Base-by-base conservation (phyloP, 2,113 vertebrate species). In the Tautogolabrus adspersus region DNA sequence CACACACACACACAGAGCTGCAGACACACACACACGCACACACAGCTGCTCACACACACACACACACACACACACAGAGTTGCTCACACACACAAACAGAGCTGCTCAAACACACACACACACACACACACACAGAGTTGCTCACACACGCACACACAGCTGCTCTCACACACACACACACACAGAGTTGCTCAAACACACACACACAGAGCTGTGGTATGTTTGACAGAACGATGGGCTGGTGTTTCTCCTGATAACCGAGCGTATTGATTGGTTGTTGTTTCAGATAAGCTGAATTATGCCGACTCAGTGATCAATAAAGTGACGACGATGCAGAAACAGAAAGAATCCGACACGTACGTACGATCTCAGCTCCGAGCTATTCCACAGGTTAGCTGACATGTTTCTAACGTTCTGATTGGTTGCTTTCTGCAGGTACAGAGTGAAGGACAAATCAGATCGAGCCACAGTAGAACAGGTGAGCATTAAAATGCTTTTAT, bases 391-490 rank as follows among this genome's bases (percentile, higher is more conserved):
- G 51, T 72, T 51, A 52, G 34, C 65, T 72, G 59, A 80, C 23
- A 6, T 12, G 21, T 58, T 10, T 56, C 5, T 85, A 7, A 65
- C 3, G 6, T 6, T 82, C 18, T 72, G 42, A 77, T 74, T 83
- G 68, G 75, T 44, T 84, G 9, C 83, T 75, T 22, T 30, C 75
- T 19, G 9, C 90, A 99, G 98, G 95, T 97, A 94, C 89, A 94
- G 98, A 65, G 94, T 99, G 77, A 99, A 98, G 91, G 98, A 99
- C 89, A 99, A 99, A 82, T 96, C 98, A 0, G 98, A 99, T 82
- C 92, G 98, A 91, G 98, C 98, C 71, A 99, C 98, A 0, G 97
- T 99, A 7, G 97, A 99, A 75, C 98, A 99, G 94, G 97, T 98
- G 79, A 68, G 63, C 6, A 15, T 5, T 11, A 8, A 11, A 1